Evolutionary conservation across 2,888 invertebrate species (phyloP).

Genomic region (Disparrhopalites patrizii): DNA sequence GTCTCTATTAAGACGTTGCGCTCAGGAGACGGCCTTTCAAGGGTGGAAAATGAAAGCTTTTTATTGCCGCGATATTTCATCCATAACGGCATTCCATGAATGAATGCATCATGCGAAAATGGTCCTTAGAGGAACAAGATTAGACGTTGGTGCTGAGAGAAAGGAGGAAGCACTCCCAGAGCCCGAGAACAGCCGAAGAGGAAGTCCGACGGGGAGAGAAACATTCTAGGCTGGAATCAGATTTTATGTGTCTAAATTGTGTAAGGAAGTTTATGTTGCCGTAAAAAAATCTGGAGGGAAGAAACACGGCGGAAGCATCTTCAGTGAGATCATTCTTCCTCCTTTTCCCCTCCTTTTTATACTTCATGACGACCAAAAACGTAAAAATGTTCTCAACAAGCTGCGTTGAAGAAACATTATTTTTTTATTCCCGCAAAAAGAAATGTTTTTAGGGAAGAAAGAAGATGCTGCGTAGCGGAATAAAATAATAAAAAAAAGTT

Average conservation of each 20-base stretch:
- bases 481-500: no score
- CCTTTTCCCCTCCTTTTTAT: no score
- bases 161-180: background rate
- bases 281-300: conserved; percentile 3
- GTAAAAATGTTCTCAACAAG: no score
- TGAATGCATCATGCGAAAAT: conserved; percentile 39
- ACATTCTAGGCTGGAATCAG: conserved; percentile 15
- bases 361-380: no score
- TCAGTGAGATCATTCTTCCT: no score
- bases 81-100: conserved; percentile 30
- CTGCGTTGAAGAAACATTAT: no score
- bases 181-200: no score
- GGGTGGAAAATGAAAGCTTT: conserved; percentile 36
- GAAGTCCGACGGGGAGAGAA: background rate
- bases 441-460: no score
- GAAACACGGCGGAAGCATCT: no score
- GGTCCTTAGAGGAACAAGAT: conserved; percentile 29
- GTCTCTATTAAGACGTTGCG: conserved; percentile 25
- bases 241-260: conserved; percentile 14
- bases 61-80: conserved; percentile 40
- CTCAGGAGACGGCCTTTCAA: background rate
- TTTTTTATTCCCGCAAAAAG: no score
- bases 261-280: background rate
- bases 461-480: no score
- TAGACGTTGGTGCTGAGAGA: conserved; percentile 12